Evolutionary conservation across 1,140 invertebrate genomes (phyloP).

Genomic region (Cydia amplana): DNA sequence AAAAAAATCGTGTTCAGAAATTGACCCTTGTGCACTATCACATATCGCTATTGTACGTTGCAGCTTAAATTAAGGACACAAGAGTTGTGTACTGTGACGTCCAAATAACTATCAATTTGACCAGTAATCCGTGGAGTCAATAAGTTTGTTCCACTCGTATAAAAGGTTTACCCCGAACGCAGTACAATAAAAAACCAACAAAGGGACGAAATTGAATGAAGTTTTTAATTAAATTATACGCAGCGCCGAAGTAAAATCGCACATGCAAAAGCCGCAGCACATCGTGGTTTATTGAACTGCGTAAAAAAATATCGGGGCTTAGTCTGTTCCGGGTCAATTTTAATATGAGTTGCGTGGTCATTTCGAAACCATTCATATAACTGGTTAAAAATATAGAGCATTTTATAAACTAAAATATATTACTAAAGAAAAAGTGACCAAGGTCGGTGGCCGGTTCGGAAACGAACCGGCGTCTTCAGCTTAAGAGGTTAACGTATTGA

Average conservation of each 20-base stretch:
- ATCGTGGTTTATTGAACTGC: conserved; percentile 1
- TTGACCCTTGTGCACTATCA: no score
- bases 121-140: neutral
- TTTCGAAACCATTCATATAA: neutral
- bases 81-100: no score
- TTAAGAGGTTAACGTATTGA: no score
- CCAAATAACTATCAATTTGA: no score
- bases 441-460: no score
- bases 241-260: neutral
- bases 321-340: neutral
- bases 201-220: neutral
- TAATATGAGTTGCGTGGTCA: neutral
- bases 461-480: no score
- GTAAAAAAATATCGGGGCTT: neutral
- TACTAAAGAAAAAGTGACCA: no score
- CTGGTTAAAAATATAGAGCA: no score
- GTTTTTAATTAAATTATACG: conserved; percentile 15
- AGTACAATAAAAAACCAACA: conserved; percentile 4
- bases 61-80: no score
- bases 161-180: neutral
- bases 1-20: no score
- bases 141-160: neutral
- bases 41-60: no score
- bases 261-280: neutral
- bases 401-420: no score